A percentile compares a stretch with the other conserved stretches of the same genome.
These are phyloP conservation scores for Harpagifer antarcticus DNA, from an alignment of 2,797 vertebrate species.

Conservation along the genomic window DNA sequence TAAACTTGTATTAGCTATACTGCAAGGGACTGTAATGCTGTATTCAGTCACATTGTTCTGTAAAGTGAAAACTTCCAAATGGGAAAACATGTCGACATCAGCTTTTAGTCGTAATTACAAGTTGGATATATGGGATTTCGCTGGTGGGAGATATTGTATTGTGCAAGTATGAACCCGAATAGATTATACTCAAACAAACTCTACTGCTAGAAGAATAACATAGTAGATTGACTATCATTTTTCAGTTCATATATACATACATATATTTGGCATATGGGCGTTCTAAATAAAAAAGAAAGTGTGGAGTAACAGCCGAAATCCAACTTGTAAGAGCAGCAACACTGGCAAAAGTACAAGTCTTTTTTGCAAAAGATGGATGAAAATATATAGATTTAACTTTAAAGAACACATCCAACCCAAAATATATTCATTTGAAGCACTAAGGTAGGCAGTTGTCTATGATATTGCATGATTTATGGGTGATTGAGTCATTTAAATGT, in stretches of 20 bases:
- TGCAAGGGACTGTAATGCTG: background rate
- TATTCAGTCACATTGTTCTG: constrained; percentile 7
- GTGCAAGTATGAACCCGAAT: constrained; percentile 3
- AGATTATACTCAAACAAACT: no score
- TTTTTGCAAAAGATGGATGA: background rate
- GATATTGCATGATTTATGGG: background rate
- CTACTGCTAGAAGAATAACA: no score
- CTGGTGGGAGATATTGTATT: constrained; percentile 16
- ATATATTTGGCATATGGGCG: background rate
- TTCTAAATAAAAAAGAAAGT: no score
- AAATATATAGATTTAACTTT: background rate
- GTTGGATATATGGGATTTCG: constrained; percentile 27
- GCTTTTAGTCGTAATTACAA: constrained; percentile 33
- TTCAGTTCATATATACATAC: background rate
- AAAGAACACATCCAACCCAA: background rate
- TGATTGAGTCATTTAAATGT: constrained; percentile 25
- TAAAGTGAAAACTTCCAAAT: constrained; percentile 23
- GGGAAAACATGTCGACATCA: constrained; percentile 21
- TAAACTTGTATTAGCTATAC: background rate
- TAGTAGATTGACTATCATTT: background rate
- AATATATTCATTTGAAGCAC: background rate
- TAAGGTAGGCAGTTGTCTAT: background rate
- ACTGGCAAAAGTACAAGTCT: no score
- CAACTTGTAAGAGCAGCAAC: no score
- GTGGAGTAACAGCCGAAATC: no score